Base-by-base conservation (phyloP, 2,113 vertebrate genomes). In the Varanus komodoensis region DNA sequence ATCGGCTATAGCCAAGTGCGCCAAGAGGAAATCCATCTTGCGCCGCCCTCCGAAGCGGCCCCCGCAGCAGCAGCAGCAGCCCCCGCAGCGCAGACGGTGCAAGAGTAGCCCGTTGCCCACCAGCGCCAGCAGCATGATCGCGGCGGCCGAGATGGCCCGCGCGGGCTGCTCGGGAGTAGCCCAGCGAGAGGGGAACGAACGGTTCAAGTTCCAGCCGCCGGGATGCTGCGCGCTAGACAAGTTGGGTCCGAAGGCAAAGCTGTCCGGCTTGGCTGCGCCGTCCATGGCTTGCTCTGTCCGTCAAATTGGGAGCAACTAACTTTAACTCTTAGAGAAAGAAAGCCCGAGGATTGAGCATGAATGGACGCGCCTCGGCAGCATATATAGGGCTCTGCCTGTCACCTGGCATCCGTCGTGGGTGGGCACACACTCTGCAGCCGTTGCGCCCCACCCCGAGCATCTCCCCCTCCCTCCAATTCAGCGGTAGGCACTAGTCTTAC, bases 1-100 rank as follows among this genome's bases (percentile, higher is more conserved):
- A 82, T 97, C 96, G 11, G 97, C 96, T 75, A 94, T 79, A 3
- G 97, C 97, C 93, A 97, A 94, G 71, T 97, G 97, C 15, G 84
- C 92, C 86, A 97, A 80, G 64, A 97, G 92, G 82, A 96, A 95
- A 82, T 97, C 97, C 93, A 97, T 95, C 91, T 95, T 94, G 80
- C 96, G 92, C 80, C 94, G 93, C 34, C 91, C 90, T 29, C 88
- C 61, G 34, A 94, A 91, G 64, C 93, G 86, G 23, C 92, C 74
- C 9, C 48, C 75, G 74, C 83, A 80, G 83, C 89, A 80, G 52
- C 89, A 80, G 52, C 52, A 73, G 25, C 34, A 82, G 15, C 91
- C 75, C 50, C 95, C 92, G 38, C 96, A 92, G 80, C 94, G 90
- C 86, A 94, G 94, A 73, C 91, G 94, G 17, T 94, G 91, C 74